Evolutionary conservation across 2,888 invertebrate species (phyloP).

Genomic region (Eupithecia vulgata): DNA sequence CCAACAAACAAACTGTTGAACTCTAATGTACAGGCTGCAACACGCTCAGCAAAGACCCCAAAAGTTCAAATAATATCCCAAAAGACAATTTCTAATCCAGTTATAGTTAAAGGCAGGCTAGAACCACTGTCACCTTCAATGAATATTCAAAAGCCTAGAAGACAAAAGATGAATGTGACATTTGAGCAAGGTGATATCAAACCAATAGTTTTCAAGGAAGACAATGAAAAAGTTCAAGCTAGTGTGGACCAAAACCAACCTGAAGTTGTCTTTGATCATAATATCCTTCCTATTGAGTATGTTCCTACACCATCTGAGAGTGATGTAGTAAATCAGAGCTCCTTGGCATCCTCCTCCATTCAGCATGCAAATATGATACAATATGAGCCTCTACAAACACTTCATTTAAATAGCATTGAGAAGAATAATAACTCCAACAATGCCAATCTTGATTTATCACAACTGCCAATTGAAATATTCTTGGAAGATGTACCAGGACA

Average conservation of each 20-base stretch:
- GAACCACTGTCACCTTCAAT: slow-evolving; percentile 60
- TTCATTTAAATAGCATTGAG: slow-evolving; percentile 14
- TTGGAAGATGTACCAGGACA: not conserved
- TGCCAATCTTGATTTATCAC: not conserved
- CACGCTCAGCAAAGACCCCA: slow-evolving; percentile 1
- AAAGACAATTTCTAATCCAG: slow-evolving; percentile 60
- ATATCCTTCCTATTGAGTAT: slow-evolving; percentile 30
- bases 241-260: slow-evolving; percentile 7
- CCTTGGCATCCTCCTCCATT: not conserved
- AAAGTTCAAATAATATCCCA: slow-evolving; percentile 68
- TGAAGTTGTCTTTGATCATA: slow-evolving; percentile 11
- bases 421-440: slow-evolving; percentile 12
- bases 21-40: not conserved
- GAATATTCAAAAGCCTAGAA: slow-evolving; percentile 54
- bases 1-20: not conserved
- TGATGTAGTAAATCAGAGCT: not conserved
- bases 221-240: slow-evolving; percentile 4
- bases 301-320: not conserved
- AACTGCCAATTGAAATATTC: not conserved
- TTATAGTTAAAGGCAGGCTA: slow-evolving; percentile 55
- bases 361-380: slow-evolving; percentile 11
- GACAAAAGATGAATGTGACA: slow-evolving; percentile 23
- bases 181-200: slow-evolving; percentile 16
- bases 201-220: slow-evolving; percentile 1
- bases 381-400: not conserved